Evolutionary conservation across 37 sponge, comb jelly and placozoan species (phyloP).

Genomic region (Spongia lamella): DNA sequence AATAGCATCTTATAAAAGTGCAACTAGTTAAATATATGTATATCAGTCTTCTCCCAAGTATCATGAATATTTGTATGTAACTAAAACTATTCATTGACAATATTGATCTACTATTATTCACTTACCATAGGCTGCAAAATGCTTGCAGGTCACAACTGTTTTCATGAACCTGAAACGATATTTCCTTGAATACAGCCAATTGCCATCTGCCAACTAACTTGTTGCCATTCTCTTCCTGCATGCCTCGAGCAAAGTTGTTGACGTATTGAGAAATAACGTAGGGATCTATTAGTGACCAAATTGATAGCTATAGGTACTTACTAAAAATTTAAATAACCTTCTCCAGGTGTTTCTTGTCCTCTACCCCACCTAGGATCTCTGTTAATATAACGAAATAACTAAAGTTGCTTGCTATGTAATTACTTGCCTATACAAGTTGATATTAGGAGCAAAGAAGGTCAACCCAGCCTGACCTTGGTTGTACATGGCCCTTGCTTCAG

Average conservation of each 20-base stretch:
- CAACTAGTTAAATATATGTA: too few relatives aligned
- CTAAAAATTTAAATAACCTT: slow-evolving; percentile 44
- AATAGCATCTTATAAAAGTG: slow-evolving; percentile 67
- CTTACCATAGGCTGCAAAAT: slow-evolving; percentile 75
- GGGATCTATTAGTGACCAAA: slow-evolving; percentile 55
- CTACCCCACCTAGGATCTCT: slow-evolving; percentile 87
- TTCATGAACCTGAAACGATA: slow-evolving; percentile 61
- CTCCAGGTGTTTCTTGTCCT: slow-evolving; percentile 86
- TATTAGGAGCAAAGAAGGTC: slow-evolving; percentile 86
- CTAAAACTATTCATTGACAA: too few relatives aligned
- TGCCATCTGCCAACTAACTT: slow-evolving; percentile 33
- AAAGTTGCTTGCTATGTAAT: background rate
- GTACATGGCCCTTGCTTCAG: slow-evolving; percentile 72
- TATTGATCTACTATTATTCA: background rate
- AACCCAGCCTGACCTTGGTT: slow-evolving; percentile 73
- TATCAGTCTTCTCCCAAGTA: too few relatives aligned
- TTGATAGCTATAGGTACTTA: too few relatives aligned
- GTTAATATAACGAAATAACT: background rate
- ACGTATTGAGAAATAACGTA: slow-evolving; percentile 74
- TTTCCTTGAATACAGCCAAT: background rate
- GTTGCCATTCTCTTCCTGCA: slow-evolving; percentile 66
- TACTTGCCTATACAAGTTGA: slow-evolving; percentile 69
- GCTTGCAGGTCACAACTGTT: slow-evolving; percentile 68
- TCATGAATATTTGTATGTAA: too few relatives aligned
- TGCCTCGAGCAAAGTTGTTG: slow-evolving; percentile 57